Evolutionary conservation across 2,113 vertebrate species (phyloP), one percentile per base, ranked within the genome.

Genomic region (Zeus faber): DNA sequence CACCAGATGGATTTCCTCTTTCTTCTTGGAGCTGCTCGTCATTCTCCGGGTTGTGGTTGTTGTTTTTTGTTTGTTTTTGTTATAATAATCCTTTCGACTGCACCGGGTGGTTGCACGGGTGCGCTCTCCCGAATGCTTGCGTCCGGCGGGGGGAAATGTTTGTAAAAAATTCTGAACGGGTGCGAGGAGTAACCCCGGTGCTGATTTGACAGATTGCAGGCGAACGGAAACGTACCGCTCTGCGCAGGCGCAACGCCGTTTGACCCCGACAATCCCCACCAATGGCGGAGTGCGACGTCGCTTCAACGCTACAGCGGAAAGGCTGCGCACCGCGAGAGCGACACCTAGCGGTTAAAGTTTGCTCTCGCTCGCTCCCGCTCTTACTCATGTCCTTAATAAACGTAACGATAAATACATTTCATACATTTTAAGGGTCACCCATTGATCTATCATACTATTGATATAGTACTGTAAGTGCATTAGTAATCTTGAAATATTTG

Each of bases 281-380:
- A 90, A 90, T 88, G 45, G 81, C 40, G 55, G n/a, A 80, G 50
- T 86, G 88, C 86, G 80, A 90, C 88, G 89, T 90, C 37, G 49
- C 21, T 49, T 43, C 54, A 14, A 25, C 18, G 33, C 20, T 24
- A 4, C 20, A 41, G 11, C 2, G 23, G 3, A 58, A 31, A 27
- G 0, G 0, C 7, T 6, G 4, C 5, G 1, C 29, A 65, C 67
- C n/a, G 0, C 5, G 13, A 67, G 72, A 87, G 78, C 68, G 81
- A 11, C 65, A 7, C 11, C 67, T 16, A 13, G 50, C 44, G 85
- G 69, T 47, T 20, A 37, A 17, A 11, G 17, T n/a, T 9, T 22
- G 20, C 8, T 39, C 11, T 39, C n/a, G 3, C n/a, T 39, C 14
- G n/a, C 13, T 3, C 14, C n/a, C 14, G 2, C 5, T 35, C 33